Evolutionary conservation across 2,797 vertebrate species (phyloP), one percentile per base, ranked within the genome.

Genomic region (Pseudomugil tenellus): DNA sequence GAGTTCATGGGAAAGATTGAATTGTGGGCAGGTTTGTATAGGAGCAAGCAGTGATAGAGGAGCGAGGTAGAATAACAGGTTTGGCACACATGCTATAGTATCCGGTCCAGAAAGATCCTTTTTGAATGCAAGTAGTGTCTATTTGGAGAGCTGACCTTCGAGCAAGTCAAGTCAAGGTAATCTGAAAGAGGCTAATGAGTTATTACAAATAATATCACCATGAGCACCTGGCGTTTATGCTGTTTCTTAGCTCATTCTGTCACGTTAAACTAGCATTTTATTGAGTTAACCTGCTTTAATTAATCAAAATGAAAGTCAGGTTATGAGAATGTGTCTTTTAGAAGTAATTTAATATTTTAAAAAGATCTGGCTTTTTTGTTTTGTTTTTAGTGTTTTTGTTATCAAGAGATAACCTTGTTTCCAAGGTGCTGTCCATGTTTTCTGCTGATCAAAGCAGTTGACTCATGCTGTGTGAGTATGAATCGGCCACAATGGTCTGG

Each of bases 141-240:
- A 60, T 37, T 43, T 23, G 29, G 13, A 72, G 37, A 0, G 2
- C 23, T 74, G 81, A 86, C 84, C 87, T 88, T 87, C 37, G 32
- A 72, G 58, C 58, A 49, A 69, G 60, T 34, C 64, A 21, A 76
- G 70, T 72, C 63, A 37, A 70, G 72, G 67, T 78, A 86, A 63
- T 65, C 35, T 63, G 14, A 78, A 62, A 56, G 21, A 73, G 61
- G 73, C 21, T 59, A 76, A 83, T 12, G n/a, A n/a, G n/a, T n/a
- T n/a, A n/a, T n/a, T n/a, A n/a, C n/a, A n/a, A n/a, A n/a, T n/a
- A n/a, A n/a, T n/a, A n/a, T n/a, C n/a, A n/a, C n/a, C n/a, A n/a
- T n/a, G n/a, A n/a, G n/a, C n/a, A n/a, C n/a, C n/a, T n/a, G n/a
- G 14, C 52, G 23, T 28, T 14, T 13, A 59, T 58, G 41, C n/a